phyloP scores from a whole-genome alignment of 2,797 vertebrate genomes.

The Megalops cyprinoides region DNA sequence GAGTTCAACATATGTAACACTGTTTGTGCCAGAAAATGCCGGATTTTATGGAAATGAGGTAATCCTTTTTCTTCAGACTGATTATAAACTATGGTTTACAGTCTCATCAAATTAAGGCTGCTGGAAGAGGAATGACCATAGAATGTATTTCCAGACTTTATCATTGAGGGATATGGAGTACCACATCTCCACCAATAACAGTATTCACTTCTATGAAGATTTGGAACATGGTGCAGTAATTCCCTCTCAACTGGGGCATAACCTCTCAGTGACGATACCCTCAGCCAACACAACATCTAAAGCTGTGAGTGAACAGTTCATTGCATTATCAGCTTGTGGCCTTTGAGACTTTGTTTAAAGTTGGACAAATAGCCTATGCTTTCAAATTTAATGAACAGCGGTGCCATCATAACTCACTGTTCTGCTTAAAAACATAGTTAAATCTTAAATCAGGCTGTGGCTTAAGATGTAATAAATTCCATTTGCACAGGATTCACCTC shows the following conservation, averaged over 20 bases:
- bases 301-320: conserved; percentile 5
- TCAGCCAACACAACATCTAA: conserved; percentile 16
- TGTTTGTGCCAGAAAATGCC: conserved; percentile 88
- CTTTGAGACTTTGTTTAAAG: too few species aligned
- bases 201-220: conserved; percentile 76
- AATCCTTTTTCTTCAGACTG: conserved; percentile 25
- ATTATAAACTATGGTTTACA: neutral
- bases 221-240: conserved; percentile 73
- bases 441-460: neutral
- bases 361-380: too few species aligned
- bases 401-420: too few species aligned
- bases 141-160: conserved; percentile 74
- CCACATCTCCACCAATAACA: conserved; percentile 79
- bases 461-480: neutral
- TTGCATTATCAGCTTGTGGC: too few species aligned
- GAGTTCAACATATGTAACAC: conserved; percentile 76
- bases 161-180: conserved; percentile 87
- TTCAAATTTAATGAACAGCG: too few species aligned
- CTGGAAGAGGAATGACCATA: neutral
- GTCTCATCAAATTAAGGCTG: neutral
- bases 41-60: conserved; percentile 86
- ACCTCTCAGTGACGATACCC: conserved; percentile 70
- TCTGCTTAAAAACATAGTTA: neutral
- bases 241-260: conserved; percentile 77
- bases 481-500: conserved; percentile 49